Base-by-base conservation (phyloP, 2,797 vertebrate genomes). In the Toxotes lorentzi region DNA sequence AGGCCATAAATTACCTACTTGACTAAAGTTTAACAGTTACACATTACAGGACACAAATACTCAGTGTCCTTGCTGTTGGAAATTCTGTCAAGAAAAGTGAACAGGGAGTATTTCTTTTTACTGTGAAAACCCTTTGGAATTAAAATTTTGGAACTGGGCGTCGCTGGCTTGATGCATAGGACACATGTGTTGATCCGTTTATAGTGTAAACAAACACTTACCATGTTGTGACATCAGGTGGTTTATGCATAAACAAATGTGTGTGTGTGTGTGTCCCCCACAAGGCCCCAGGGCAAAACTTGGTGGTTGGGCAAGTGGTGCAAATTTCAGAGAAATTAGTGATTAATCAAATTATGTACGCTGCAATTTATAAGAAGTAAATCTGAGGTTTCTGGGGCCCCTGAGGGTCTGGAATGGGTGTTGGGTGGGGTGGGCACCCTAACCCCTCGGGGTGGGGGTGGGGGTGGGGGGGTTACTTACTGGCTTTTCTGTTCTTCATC, bases 401-500 rank as follows among this genome's bases (percentile, higher is more conserved):
- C 27, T 30, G 27, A 30, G 27, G 27, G 27, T 30, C 27, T 30
- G 27, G 27, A 30, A 2, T 30, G 27, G 27, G 27, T 30, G 27
- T 30, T 30, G 27, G 27, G 27, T 2, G 27, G 27, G 27, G 27
- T 30, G 27, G 27, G 27, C 27, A 30, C 27, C 27, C 27, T 2
- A 30, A 30, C 2, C 27, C 27, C 27, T 30, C 27, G 27, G 27
- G 27, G 27, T 30, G 27, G 4, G 27, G 27, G 45, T 4, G 27
- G 27, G 27, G 27, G 3, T 2, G 4, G 27, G 27, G 45, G 0
- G n/a, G 12, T 9, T 27, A 78, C 97, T 96, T 85, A 99, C 98
- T 96, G 23, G 97, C 97, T 89, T 97, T 96, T 38, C 98, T 96
- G 93, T 99, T 99, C 95, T 99, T 99, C 97, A 99, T 99, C 98